Evolutionary conservation across 2,888 invertebrate genomes (phyloP).

Genomic region (Meteorus colon): DNA sequence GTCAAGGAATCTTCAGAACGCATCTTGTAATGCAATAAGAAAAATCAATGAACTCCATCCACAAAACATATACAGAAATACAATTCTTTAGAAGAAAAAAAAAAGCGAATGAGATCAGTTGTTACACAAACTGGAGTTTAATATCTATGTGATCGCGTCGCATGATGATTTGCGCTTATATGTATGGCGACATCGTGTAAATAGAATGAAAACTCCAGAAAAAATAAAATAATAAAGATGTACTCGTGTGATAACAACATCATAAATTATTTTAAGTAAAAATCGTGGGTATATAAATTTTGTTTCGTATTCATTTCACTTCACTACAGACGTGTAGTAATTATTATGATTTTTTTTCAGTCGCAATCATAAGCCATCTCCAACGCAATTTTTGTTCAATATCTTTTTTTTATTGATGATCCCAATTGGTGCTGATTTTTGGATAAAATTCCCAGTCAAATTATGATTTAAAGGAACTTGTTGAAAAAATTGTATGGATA

Average conservation of each 20-base stretch:
- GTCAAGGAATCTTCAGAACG: neutral
- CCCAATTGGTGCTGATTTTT: too few species aligned
- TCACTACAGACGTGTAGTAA: too few species aligned
- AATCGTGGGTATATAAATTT: conserved; percentile 13
- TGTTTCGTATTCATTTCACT: neutral
- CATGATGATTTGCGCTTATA: conserved; percentile 14
- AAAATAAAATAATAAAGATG: conserved; percentile 16
- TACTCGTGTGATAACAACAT: conserved; percentile 30
- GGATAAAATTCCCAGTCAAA: too few species aligned
- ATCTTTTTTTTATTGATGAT: too few species aligned
- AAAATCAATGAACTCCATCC: conserved; percentile 36
- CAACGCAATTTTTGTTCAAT: too few species aligned
- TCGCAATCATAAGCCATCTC: too few species aligned
- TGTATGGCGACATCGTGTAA: conserved; percentile 20
- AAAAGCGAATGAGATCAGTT: neutral
- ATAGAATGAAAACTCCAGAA: neutral
- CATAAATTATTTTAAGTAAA: conserved; percentile 32
- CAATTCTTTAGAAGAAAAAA: neutral
- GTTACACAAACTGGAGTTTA: neutral
- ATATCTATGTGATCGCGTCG: neutral
- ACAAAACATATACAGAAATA: neutral
- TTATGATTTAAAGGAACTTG: too few species aligned
- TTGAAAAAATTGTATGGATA: too few species aligned
- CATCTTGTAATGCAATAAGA: neutral
- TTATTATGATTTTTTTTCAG: too few species aligned